phyloP scores from a whole-genome alignment of 2,797 vertebrate species.

The Spheniscus humboldti region DNA sequence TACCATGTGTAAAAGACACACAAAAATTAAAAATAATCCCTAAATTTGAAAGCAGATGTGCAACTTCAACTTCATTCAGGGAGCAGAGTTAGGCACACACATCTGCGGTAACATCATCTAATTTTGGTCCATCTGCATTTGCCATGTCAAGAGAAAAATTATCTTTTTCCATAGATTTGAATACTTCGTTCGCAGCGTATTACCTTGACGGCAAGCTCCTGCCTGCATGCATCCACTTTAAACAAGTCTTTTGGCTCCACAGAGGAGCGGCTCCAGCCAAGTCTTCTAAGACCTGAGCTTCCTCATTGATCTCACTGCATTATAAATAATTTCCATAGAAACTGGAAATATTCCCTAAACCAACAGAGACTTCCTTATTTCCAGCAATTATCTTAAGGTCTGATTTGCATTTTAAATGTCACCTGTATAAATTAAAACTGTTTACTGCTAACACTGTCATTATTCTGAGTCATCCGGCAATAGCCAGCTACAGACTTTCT shows the following conservation, averaged over 20 bases:
- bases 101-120: fast-evolving
- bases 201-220: background rate
- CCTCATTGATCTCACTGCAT: background rate
- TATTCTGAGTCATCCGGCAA: slow-evolving; percentile 29
- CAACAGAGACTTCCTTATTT: slow-evolving; percentile 63
- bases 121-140: background rate
- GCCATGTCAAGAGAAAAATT: background rate
- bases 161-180: background rate
- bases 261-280: background rate
- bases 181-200: background rate
- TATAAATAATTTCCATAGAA: slow-evolving; percentile 64
- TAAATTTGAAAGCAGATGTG: background rate
- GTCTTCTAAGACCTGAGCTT: background rate
- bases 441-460: slow-evolving; percentile 64
- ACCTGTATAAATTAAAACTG: slow-evolving; percentile 78
- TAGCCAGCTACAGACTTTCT: background rate
- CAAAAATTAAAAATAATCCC: background rate
- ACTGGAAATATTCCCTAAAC: slow-evolving; percentile 62
- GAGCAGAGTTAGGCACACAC: background rate
- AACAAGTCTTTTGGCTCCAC: background rate
- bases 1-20: background rate
- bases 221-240: background rate
- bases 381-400: slow-evolving; percentile 78
- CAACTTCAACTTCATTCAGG: background rate
- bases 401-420: slow-evolving; percentile 82